These are phyloP conservation scores for Synergus japonicus DNA, from an alignment of 2,888 invertebrate genomes.

Conservation along the genomic window DNA sequence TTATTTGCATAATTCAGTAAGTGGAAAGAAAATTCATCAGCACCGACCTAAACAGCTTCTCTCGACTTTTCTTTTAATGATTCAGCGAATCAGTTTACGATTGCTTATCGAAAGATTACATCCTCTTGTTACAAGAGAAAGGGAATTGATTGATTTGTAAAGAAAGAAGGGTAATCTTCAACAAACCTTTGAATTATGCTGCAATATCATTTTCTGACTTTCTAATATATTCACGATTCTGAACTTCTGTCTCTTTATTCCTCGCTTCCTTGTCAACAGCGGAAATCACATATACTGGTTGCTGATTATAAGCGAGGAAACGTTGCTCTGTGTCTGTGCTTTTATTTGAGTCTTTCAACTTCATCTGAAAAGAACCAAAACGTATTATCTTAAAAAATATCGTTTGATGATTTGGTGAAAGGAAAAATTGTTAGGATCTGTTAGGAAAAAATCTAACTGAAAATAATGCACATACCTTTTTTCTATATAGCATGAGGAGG, in stretches of 20 bases:
- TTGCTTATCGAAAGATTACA: not conserved
- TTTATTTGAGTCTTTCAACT: constrained; percentile 62
- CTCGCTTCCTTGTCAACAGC: constrained; percentile 82
- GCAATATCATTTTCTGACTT: constrained; percentile 2
- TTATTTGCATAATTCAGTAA: too few species aligned
- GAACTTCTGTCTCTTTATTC: constrained; percentile 55
- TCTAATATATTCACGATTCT: not conserved
- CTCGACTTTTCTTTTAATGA: not conserved
- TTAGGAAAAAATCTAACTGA: not conserved
- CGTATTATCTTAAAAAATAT: not conserved
- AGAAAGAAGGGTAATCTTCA: not conserved
- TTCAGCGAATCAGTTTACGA: not conserved
- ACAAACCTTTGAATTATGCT: not conserved
- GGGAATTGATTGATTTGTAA: not conserved
- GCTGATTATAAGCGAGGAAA: constrained; percentile 81
- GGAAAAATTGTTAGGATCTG: not conserved
- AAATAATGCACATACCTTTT: constrained; percentile 76
- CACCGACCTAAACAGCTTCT: not conserved
- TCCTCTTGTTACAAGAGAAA: not conserved
- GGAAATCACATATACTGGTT: constrained; percentile 85
- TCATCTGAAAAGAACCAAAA: constrained; percentile 60
- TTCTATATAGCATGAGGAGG: constrained; percentile 86
- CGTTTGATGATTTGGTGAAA: too few species aligned
- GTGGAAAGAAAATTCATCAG: too few species aligned
- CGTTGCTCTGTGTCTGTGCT: constrained; percentile 73